phyloP scores from a whole-genome alignment of 2,113 vertebrate genomes.

The Phaethon lepturus region DNA sequence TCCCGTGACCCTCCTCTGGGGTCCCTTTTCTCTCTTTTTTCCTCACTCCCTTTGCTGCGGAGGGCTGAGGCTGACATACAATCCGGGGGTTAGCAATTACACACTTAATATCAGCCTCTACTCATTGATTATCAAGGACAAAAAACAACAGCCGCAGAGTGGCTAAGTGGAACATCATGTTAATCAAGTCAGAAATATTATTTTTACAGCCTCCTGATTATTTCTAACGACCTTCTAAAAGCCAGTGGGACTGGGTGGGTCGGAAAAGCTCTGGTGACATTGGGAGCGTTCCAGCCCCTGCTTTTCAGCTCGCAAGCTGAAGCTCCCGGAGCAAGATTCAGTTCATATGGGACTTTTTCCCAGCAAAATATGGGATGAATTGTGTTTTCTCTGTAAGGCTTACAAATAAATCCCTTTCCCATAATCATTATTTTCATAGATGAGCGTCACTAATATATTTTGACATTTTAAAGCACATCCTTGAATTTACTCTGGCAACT shows the following conservation, averaged over 20 bases:
- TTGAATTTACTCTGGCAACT: conserved; percentile 21
- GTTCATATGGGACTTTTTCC: background rate
- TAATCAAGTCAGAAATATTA: conserved; percentile 43
- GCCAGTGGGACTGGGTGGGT: conserved; percentile 33
- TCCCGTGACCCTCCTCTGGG: background rate
- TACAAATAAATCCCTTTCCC: conserved; percentile 28
- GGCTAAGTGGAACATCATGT: background rate
- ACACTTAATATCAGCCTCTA: background rate
- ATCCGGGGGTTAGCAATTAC: background rate
- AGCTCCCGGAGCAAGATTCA: background rate
- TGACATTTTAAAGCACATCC: conserved; percentile 23
- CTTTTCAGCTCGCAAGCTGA: background rate
- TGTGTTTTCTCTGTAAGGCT: conserved; percentile 21
- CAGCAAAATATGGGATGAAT: background rate
- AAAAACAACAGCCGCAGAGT: background rate
- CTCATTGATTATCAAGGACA: background rate
- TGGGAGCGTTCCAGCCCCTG: background rate
- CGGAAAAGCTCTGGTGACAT: background rate
- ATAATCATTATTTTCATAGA: conserved; percentile 29
- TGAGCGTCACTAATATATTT: background rate
- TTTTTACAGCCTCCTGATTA: conserved; percentile 37
- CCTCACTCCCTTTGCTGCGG: background rate
- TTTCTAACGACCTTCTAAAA: conserved; percentile 42
- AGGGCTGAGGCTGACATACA: background rate
- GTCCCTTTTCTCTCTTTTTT: background rate